A percentile compares a stretch with the other conserved stretches of the same genome.
Evolutionary conservation across 2,888 invertebrate species (phyloP).

Genomic region (Caenorhabditis auriculariae): DNA sequence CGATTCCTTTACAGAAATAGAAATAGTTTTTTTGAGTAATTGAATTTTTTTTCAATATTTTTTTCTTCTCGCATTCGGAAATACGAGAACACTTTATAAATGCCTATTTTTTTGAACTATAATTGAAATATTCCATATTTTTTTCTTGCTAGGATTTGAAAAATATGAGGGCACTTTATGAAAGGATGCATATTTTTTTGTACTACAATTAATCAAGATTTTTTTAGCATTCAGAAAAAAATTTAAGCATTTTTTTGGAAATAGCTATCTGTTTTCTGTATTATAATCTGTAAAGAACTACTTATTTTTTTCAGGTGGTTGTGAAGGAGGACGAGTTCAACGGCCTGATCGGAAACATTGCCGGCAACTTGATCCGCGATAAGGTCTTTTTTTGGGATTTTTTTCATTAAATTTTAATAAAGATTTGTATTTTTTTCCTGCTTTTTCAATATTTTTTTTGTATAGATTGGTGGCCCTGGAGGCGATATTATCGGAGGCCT

Average conservation of each 20-base stretch:
- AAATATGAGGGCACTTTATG: too few species aligned
- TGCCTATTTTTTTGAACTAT: too few species aligned
- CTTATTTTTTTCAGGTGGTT: conserved; percentile 23
- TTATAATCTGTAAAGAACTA: too few species aligned
- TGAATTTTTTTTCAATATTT: too few species aligned
- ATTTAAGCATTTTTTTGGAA: background rate
- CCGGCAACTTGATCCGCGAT: conserved; percentile 57
- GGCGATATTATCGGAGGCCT: conserved; percentile 56
- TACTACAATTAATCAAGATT: too few species aligned
- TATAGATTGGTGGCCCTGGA: conserved; percentile 47
- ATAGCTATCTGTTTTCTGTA: background rate
- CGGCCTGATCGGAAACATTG: conserved; percentile 59
- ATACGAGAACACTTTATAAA: too few species aligned
- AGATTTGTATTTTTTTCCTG: background rate
- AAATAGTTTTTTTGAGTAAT: too few species aligned
- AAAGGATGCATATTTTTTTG: too few species aligned
- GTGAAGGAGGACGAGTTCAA: conserved; percentile 52
- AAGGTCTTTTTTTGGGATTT: conserved; percentile 30
- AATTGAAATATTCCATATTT: too few species aligned
- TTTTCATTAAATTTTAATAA: background rate
- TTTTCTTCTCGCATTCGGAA: too few species aligned
- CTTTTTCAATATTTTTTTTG: background rate
- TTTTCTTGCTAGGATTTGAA: too few species aligned
- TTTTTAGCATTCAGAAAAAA: background rate
- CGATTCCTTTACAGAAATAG: too few species aligned